Base-by-base conservation (phyloP, 2,113 vertebrate genomes). In the Prietella phreatophila region DNA sequence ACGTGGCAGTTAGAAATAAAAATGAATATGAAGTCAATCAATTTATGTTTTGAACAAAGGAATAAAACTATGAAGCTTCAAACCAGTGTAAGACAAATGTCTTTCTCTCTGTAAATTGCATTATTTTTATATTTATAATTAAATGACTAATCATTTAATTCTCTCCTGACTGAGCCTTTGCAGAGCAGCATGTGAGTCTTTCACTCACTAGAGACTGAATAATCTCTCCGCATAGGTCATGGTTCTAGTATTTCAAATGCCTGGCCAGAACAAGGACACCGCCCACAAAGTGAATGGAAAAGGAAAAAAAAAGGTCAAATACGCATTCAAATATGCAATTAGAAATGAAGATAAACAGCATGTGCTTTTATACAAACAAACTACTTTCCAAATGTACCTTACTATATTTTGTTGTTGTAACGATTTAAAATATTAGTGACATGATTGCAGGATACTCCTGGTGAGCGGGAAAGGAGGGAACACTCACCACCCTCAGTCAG, bases 231-330 rank as follows among this genome's bases (percentile, higher is more conserved):
- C 82, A 86, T 88, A 88, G 88, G 85, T 89, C 86, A 88, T 8
- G 14, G 33, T 65, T 87, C 88, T 86, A 89, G 84, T 82, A 65
- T 88, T 82, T 85, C 91, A 91, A 76, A 90, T 75, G 87, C 79
- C 75, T 65, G 61, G 9, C 30, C 87, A 56, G 58, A n/a, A 73
- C 50, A 73, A 36, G 25, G 53, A 17, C 83, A 65, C 39, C 55
- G 55, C 87, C 82, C 25, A 84, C 87, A 53, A 19, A 56, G 73
- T 78, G 50, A 84, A 86, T 47, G 36, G 5, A 63, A 78, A 67
- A 27, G 71, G 17, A 20, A 13, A 36, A 13, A 36, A 50, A 25
- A 65, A 33, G 36, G 58, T 39, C 15, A 33, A 22, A 50, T 50
- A 71, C 19, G 1, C 19, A 15, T 13, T 1, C 15, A 78, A 61